Evolutionary conservation across 2,797 vertebrate genomes (phyloP).

Genomic region (Smutsia gigantea): DNA sequence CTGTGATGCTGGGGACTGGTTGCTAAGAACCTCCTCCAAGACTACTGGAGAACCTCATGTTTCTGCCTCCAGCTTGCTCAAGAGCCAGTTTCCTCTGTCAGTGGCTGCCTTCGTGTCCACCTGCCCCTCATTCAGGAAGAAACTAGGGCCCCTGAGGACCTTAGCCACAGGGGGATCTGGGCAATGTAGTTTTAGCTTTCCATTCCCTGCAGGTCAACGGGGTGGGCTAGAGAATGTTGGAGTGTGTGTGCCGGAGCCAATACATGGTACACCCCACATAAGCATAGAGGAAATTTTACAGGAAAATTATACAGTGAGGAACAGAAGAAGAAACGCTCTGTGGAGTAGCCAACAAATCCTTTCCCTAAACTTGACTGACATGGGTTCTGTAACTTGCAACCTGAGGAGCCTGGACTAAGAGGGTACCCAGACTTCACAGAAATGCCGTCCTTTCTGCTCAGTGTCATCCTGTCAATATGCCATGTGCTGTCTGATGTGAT

Average conservation of each 20-base stretch:
- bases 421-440: background rate
- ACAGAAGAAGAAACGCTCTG: background rate
- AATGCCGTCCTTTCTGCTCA: background rate
- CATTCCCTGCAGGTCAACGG: background rate
- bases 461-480: background rate
- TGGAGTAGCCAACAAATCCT: background rate
- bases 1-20: background rate
- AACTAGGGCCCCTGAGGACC: background rate
- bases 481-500: background rate
- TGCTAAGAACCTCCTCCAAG: no score
- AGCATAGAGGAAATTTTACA: background rate
- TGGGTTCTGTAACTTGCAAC: background rate
- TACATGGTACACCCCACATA: background rate
- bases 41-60: background rate
- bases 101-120: background rate
- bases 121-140: background rate
- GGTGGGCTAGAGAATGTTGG: background rate
- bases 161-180: background rate
- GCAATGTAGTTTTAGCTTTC: constrained; percentile 37
- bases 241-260: background rate
- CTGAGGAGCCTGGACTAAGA: background rate
- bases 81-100: background rate
- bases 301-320: background rate
- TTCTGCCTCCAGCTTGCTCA: background rate
- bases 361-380: background rate